These are phyloP conservation scores for Cyphomyrus plagiostoma DNA, from an alignment of 2,113 vertebrate species.

Conservation along the genomic window DNA sequence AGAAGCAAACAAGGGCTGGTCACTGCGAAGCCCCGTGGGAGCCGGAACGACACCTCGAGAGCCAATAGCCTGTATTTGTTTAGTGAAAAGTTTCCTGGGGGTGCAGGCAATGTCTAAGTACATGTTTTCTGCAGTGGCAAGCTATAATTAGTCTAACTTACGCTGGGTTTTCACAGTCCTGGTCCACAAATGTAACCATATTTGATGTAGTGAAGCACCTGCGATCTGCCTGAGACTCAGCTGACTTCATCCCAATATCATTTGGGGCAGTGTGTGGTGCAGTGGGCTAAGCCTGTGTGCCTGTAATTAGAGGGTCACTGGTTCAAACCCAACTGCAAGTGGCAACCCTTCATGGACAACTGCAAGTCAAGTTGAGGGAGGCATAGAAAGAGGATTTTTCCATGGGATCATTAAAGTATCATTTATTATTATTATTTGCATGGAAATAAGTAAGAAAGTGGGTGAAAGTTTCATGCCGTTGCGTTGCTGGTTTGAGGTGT, in stretches of 20 bases:
- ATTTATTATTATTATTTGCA: background rate
- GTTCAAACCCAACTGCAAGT: too few relatives aligned
- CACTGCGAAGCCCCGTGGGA: background rate
- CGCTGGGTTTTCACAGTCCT: background rate
- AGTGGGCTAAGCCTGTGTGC: too few relatives aligned
- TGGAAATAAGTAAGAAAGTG: background rate
- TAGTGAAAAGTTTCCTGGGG: background rate
- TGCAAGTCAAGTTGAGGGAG: too few relatives aligned
- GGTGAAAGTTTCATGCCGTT: background rate
- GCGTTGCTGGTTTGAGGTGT: background rate
- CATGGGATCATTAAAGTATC: too few relatives aligned
- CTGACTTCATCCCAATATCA: background rate
- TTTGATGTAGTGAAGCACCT: background rate
- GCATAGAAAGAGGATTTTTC: too few relatives aligned
- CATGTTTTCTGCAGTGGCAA: background rate
- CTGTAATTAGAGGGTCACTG: too few relatives aligned
- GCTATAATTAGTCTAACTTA: background rate
- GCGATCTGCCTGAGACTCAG: background rate
- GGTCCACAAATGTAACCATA: background rate
- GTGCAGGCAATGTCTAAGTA: background rate
- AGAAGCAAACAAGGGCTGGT: background rate
- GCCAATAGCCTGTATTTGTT: background rate
- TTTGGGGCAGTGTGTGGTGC: too few relatives aligned
- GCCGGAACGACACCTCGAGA: background rate
- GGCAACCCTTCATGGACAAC: too few relatives aligned